phyloP scores from a whole-genome alignment of 2,113 vertebrate species.

The Phainopepla nitens region DNA sequence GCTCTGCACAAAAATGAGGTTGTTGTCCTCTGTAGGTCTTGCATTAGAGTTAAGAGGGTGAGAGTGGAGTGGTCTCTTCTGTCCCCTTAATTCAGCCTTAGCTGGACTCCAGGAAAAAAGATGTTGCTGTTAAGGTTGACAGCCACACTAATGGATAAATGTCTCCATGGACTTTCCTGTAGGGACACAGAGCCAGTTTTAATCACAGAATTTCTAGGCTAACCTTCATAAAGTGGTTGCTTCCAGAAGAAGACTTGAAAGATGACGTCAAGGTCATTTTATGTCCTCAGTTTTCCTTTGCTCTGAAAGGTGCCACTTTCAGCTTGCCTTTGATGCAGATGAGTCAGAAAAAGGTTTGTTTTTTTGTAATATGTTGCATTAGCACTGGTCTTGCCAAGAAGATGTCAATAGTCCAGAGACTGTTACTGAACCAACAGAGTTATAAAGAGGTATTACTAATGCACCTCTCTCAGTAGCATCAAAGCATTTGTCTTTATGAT shows the following conservation, averaged over 20 bases:
- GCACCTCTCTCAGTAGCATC: not conserved
- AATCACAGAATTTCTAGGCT: not conserved
- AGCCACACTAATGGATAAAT: not conserved
- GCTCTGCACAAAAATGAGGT: not conserved
- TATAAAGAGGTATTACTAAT: constrained; percentile 20
- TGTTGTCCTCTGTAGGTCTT: not conserved
- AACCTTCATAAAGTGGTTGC: not conserved
- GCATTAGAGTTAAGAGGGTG: not conserved
- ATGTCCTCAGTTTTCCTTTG: not conserved
- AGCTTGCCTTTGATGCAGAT: not conserved
- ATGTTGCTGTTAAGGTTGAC: not conserved
- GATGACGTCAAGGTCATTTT: not conserved
- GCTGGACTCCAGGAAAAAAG: not conserved
- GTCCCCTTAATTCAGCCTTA: not conserved
- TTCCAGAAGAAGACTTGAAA: not conserved
- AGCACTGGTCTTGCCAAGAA: not conserved
- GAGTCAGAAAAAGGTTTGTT: not conserved
- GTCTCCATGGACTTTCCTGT: not conserved
- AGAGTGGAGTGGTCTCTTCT: not conserved
- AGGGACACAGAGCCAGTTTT: not conserved
- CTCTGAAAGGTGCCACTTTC: not conserved
- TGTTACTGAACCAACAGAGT: not conserved
- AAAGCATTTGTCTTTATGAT: not conserved
- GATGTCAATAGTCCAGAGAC: constrained; percentile 10
- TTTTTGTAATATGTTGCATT: constrained; percentile 13